These are phyloP conservation scores for Desmophyllum pertusum DNA, from an alignment of 92 coral and sea anemone genomes.

Conservation along the genomic window DNA sequence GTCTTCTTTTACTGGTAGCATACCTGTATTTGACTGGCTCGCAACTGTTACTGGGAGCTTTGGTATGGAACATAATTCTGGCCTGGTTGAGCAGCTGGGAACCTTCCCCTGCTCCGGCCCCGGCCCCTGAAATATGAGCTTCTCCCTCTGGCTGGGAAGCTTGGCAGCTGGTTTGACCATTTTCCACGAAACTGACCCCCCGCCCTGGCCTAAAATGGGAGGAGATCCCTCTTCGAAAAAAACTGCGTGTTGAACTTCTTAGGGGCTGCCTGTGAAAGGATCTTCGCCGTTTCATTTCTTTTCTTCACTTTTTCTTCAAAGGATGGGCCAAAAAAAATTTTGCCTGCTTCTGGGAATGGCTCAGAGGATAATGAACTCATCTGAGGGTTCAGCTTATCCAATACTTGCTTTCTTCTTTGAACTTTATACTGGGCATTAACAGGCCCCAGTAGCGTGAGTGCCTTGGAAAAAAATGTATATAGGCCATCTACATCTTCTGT, in stretches of 20 bases:
- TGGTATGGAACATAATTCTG: slow-evolving; percentile 22
- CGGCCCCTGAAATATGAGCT: slow-evolving; percentile 1
- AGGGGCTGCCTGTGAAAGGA: slow-evolving; percentile 18
- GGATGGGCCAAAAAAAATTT: slow-evolving; percentile 51
- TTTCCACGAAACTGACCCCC: slow-evolving; percentile 20
- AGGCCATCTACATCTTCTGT: background rate
- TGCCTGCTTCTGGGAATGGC: slow-evolving; percentile 64
- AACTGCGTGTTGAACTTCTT: slow-evolving; percentile 8
- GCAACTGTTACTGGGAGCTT: slow-evolving; percentile 13
- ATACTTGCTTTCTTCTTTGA: slow-evolving; percentile 41
- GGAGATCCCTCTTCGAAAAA: slow-evolving; percentile 38
- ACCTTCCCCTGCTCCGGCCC: slow-evolving; percentile 23
- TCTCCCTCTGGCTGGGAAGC: slow-evolving; percentile 33
- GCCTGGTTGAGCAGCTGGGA: slow-evolving; percentile 13
- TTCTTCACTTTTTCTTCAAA: slow-evolving; percentile 50
- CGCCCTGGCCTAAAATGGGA: slow-evolving; percentile 36
- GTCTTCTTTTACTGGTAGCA: slow-evolving; percentile 7
- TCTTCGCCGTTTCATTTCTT: slow-evolving; percentile 54
- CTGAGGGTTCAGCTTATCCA: slow-evolving; percentile 53
- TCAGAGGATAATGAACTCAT: slow-evolving; percentile 53
- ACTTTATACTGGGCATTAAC: slow-evolving; percentile 8
- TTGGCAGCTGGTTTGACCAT: slow-evolving; percentile 12
- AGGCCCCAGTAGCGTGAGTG: slow-evolving; percentile 43
- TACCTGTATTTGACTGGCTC: slow-evolving; percentile 4
- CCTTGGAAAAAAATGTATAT: slow-evolving; percentile 38